Conservation (phyloP, 1,140 invertebrate genomes). For the Potamilus streckersoni region DNA sequence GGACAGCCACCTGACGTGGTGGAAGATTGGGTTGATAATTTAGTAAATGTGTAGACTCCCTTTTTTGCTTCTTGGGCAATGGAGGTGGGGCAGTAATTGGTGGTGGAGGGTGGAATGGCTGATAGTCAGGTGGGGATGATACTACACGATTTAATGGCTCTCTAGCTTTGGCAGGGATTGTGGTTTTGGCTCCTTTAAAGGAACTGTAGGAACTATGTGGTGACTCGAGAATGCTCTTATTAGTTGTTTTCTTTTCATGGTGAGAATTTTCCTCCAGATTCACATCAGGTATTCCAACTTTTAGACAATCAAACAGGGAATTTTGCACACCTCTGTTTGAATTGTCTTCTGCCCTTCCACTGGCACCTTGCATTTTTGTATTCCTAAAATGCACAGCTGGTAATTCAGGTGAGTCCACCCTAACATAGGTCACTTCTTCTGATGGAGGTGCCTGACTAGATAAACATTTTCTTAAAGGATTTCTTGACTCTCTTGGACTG, state of each 20-base stretch:
- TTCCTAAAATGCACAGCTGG: constrained; percentile 64
- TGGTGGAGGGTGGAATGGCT: background rate
- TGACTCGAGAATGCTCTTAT: no score
- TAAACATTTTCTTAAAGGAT: constrained; percentile 47
- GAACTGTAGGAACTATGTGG: no score
- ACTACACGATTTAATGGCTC: no score
- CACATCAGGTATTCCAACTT: constrained; percentile 25
- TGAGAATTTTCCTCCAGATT: constrained; percentile 9
- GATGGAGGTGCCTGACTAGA: constrained; percentile 45
- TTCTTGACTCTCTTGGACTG: constrained; percentile 46
- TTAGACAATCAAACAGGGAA: constrained; percentile 58
- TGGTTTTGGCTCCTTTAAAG: no score
- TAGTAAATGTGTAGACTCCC: no score
- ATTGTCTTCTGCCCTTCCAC: constrained; percentile 18
- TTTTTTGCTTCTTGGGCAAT: background rate
- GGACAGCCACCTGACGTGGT: constrained; percentile 36
- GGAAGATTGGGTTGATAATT: no score
- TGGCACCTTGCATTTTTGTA: constrained; percentile 48
- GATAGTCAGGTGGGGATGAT: no score
- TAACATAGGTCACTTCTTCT: constrained; percentile 38
- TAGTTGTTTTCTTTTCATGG: constrained; percentile 9
- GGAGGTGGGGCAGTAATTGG: background rate
- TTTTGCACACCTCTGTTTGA: constrained; percentile 42
- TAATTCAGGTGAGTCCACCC: constrained; percentile 57
- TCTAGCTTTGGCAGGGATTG: no score